A percentile compares a stretch with the other conserved stretches of the same genome.
Conservation (phyloP, 2,113 vertebrate species). For the Tenebrosternarchus preto region DNA sequence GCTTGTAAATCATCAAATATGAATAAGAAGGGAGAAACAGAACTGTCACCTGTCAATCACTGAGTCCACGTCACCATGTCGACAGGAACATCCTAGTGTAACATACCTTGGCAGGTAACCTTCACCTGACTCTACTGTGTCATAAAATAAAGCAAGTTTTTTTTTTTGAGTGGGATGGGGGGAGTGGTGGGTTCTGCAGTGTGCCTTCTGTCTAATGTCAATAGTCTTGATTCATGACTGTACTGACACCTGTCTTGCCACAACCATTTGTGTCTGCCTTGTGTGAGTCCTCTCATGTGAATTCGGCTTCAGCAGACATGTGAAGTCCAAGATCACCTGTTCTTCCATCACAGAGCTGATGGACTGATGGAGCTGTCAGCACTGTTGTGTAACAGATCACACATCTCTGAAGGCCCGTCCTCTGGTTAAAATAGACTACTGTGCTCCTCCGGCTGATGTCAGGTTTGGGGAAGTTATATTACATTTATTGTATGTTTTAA, state of each 20-base stretch:
- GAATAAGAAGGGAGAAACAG: slow-evolving; percentile 42
- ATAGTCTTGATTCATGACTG: slow-evolving; percentile 73
- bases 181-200: slow-evolving; percentile 54
- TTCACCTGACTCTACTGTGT: slow-evolving; percentile 72
- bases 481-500: slow-evolving; percentile 4
- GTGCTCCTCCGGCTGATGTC: slow-evolving; percentile 10
- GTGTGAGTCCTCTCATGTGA: slow-evolving; percentile 68
- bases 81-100: slow-evolving; percentile 64
- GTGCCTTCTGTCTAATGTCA: slow-evolving; percentile 65
- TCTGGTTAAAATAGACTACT: slow-evolving; percentile 32
- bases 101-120: slow-evolving; percentile 75
- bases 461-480: slow-evolving; percentile 14
- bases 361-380: slow-evolving; percentile 52
- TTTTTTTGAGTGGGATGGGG: no score
- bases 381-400: slow-evolving; percentile 36
- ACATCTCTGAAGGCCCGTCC: slow-evolving; percentile 8
- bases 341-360: slow-evolving; percentile 43
- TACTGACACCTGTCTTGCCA: slow-evolving; percentile 75
- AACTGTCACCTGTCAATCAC: slow-evolving; percentile 77
- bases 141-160: slow-evolving; percentile 67
- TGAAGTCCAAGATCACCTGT: slow-evolving; percentile 50
- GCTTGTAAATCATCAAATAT: slow-evolving; percentile 48
- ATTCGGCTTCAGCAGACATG: slow-evolving; percentile 43
- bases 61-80: slow-evolving; percentile 53
- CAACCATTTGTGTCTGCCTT: slow-evolving; percentile 67